Base-by-base conservation (phyloP, 2,797 vertebrate species). In the Apodemus agrarius region DNA sequence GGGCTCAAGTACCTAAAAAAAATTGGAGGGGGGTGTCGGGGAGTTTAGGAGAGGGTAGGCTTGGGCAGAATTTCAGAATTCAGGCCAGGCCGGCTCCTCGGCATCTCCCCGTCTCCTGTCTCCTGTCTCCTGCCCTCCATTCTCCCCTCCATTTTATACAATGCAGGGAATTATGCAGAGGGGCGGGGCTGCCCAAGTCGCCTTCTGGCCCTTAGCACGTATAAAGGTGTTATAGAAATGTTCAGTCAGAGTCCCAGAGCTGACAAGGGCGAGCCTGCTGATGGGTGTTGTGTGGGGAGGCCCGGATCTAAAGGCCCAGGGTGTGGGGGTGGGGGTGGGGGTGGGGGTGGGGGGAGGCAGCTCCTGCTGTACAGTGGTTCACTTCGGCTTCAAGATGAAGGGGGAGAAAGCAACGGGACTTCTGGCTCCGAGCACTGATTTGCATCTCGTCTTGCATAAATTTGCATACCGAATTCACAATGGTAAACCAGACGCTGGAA, bases 401-500 rank as follows among this genome's bases (percentile, higher is more conserved):
- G 89, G 83, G 94, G 75, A 80, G 81, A 83, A 95, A 94, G 96
- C 97, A 76, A 90, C 0, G 29, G 94, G 93, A 97, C 95, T 98
- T 97, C 91, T 98, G 98, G 96, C 97, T 96, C 83, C 0, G 57
- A 96, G 94, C 17, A 12, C 95, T 86, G 95, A 96, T 98, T 97
- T 97, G 95, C 97, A 97, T 98, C 95, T 97, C 37, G 69, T 95
- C 96, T 98, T 96, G 97, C 97, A 98, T 98, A 98, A 98, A 97
- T 98, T 97, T 98, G 97, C 98, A 98, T 98, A 97, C 95, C 85
- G 97, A 97, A 96, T 98, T 98, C 83, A 94, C 95, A 96, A 89
- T 93, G 86, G 40, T 96, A 96, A 97, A 97, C 96, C 76, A 96
- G 96, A 95, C 94, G 81, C 54, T 24, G 69, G 94, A 96, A 92